Evolutionary conservation across 2,888 invertebrate species (phyloP), one percentile per base, ranked within the genome.

Genomic region (Scaptomyza cyrtandrae): DNA sequence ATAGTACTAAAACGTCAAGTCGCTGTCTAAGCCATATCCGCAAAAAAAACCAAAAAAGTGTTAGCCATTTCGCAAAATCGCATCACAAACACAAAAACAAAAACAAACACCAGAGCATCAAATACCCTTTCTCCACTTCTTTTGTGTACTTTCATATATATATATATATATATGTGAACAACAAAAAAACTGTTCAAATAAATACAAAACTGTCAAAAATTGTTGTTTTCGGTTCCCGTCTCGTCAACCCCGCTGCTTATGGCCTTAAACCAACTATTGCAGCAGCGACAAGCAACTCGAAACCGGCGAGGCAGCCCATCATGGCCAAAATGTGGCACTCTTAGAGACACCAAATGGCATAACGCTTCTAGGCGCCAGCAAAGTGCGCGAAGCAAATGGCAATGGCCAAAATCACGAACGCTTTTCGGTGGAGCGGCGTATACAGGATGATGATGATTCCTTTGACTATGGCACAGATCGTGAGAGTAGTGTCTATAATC

Each of bases 401-500:
- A 81, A 57, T 19, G 80, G 71, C 6, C 71, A 68, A 6, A 60
- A 75, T 61, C 76, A 59, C 56, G 81, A 90, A 13, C 77, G 75
- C 7, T 44, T 81, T 14, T 85, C 87, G 27, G 89, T 89, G 35
- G 82, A 86, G 66, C 75, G 74, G 24, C 86, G 88, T n/a, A 31
- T 52, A 0, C 80, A 82, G 27, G 78, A 89, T n/a, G 91, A 91
- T 53, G 91, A 91, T 61, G 91, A 91, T 66, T 91, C 91, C 19
- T 91, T 91, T 62, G 91, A 91, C 55, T 91, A 91, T 77, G 90
- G 71, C 54, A 91, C 91, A 31, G 91, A 91, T 83, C 90, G 91
- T 5, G 91, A 91, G 69, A 91, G 91, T 63, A 89, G 90, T 62
- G 92, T 92, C 35, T 92, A 91, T 56, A 91, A 91, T 85, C 89